Conservation (phyloP, 2,797 vertebrate species). For the Molossus molossus region DNA sequence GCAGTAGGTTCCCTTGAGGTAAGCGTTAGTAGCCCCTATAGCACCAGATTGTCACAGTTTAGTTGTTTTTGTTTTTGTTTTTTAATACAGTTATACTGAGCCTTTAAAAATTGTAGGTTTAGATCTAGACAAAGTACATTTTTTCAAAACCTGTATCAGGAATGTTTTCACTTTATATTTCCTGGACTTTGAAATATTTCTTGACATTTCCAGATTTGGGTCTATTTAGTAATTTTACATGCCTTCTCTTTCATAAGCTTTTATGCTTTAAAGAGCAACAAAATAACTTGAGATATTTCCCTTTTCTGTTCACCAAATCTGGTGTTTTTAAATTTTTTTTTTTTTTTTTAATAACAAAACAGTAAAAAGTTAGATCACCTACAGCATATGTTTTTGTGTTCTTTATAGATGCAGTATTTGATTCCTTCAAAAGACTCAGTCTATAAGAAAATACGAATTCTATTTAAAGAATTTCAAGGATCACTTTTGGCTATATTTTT, state of each 20-base stretch:
- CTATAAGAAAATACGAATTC: slow-evolving; percentile 60
- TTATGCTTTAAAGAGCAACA: slow-evolving; percentile 60
- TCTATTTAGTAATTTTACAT: slow-evolving; percentile 76
- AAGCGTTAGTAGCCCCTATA: slow-evolving; percentile 84
- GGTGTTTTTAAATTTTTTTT: slow-evolving; percentile 35
- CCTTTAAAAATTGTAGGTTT: slow-evolving; percentile 72
- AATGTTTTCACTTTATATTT: slow-evolving; percentile 79
- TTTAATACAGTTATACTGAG: slow-evolving; percentile 62
- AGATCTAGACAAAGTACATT: slow-evolving; percentile 73
- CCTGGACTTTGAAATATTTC: slow-evolving; percentile 78
- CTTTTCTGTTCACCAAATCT: slow-evolving; percentile 64
- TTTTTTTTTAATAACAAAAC: slow-evolving; percentile 63
- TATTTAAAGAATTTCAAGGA: slow-evolving; percentile 59
- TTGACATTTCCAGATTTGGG: slow-evolving; percentile 79
- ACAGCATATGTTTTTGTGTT: slow-evolving; percentile 25
- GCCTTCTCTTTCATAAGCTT: slow-evolving; percentile 63
- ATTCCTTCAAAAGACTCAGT: slow-evolving; percentile 55
- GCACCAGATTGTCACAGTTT: slow-evolving; percentile 76
- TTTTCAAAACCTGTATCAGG: slow-evolving; percentile 76
- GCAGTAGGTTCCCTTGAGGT: slow-evolving; percentile 87
- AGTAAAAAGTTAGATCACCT: slow-evolving; percentile 72
- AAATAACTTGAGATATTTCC: slow-evolving; percentile 69
- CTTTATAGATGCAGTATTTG: slow-evolving; percentile 65
- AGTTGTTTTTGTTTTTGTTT: slow-evolving; percentile 48
- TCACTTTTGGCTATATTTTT: slow-evolving; percentile 68